Evolutionary conservation across 2,797 vertebrate genomes (phyloP).

Genomic region (Hybognathus amarus): DNA sequence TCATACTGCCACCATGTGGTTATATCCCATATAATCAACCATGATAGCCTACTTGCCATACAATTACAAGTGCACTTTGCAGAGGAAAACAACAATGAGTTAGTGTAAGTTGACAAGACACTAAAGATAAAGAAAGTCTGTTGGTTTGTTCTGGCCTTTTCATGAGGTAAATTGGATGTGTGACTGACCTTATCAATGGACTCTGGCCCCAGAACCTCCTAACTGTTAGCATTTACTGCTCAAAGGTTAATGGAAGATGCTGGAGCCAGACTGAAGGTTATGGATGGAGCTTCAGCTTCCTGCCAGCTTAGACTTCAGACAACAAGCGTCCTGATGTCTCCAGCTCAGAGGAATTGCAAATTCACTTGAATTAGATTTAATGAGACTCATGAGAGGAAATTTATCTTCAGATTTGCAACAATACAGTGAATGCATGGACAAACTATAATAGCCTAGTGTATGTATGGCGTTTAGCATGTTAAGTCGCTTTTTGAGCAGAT

Average conservation of each 20-base stretch:
- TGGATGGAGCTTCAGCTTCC: constrained; percentile 6
- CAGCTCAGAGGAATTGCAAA: constrained; percentile 13
- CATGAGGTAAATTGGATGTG: constrained; percentile 65
- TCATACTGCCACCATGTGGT: constrained; percentile 59
- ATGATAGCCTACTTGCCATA: background rate
- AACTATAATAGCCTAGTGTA: background rate
- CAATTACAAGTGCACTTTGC: background rate
- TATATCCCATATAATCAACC: background rate
- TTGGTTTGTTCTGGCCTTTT: constrained; percentile 55
- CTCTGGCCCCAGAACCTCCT: constrained; percentile 62
- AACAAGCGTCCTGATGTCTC: constrained; percentile 13
- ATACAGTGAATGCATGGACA: background rate
- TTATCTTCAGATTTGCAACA: background rate
- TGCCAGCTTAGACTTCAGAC: constrained; percentile 36
- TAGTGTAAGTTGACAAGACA: constrained; percentile 9
- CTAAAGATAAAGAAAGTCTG: constrained; percentile 18
- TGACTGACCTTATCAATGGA: constrained; percentile 71
- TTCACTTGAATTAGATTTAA: constrained; percentile 13
- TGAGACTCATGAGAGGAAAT: background rate
- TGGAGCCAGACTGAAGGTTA: constrained; percentile 71
- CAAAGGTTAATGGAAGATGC: constrained; percentile 77
- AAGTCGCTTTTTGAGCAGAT: constrained; percentile 5
- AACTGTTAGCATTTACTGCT: constrained; percentile 72
- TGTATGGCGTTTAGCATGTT: background rate
- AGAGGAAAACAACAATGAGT: background rate